phyloP scores from a whole-genome alignment of 2,888 invertebrate genomes.

The Hofmannophila pseudospretella region DNA sequence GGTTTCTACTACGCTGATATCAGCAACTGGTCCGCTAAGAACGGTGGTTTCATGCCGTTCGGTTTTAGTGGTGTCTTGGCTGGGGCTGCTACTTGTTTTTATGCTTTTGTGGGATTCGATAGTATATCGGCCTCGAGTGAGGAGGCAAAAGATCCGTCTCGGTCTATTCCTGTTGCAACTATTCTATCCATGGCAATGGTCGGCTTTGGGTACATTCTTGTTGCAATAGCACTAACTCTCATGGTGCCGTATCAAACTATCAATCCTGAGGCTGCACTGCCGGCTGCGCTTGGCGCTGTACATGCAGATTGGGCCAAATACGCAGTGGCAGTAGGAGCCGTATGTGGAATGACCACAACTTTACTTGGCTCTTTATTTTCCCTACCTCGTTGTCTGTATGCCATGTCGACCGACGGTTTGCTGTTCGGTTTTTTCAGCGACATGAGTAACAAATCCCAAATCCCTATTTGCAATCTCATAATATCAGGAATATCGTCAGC shows the following conservation, averaged over 20 bases:
- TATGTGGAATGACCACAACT: constrained; percentile 95
- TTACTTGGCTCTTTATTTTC: constrained; percentile 91
- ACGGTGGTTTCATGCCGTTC: constrained; percentile 87
- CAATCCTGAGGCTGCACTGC: constrained; percentile 86
- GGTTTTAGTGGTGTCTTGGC: constrained; percentile 87
- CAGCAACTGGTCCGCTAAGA: constrained; percentile 86
- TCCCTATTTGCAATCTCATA: constrained; percentile 86
- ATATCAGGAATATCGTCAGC: constrained; percentile 88
- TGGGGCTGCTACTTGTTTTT: constrained; percentile 94
- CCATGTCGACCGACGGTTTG: constrained; percentile 94
- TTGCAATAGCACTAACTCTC: constrained; percentile 88
- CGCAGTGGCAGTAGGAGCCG: constrained; percentile 88
- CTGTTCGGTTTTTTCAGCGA: constrained; percentile 88
- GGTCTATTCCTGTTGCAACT: constrained; percentile 91
- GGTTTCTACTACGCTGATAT: constrained; percentile 91
- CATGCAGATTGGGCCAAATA: constrained; percentile 91
- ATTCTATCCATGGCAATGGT: constrained; percentile 88
- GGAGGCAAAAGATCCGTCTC: constrained; percentile 88
- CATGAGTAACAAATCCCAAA: constrained; percentile 87
- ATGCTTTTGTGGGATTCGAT: constrained; percentile 95
- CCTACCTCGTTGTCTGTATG: constrained; percentile 90
- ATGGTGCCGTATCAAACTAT: constrained; percentile 88
- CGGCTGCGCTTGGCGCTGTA: constrained; percentile 86
- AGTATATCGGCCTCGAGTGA: constrained; percentile 93
- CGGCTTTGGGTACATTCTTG: constrained; percentile 87